phyloP scores from a whole-genome alignment of 2,888 invertebrate genomes.

The Byasa hedistus region DNA sequence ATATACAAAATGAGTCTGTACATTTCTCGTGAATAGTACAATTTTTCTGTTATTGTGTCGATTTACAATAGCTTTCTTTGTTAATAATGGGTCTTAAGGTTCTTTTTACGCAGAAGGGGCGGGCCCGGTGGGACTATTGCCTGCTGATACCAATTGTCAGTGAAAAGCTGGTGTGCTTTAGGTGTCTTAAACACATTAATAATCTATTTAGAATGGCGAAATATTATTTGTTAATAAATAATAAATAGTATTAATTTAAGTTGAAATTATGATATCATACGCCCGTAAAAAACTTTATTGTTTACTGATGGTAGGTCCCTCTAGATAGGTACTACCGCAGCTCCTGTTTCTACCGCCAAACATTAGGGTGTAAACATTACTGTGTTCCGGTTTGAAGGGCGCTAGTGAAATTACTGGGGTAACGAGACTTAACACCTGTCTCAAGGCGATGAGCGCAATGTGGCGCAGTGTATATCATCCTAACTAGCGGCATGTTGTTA shows the following conservation, averaged over 20 bases:
- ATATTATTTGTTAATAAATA: constrained; percentile 16
- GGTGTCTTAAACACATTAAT: constrained; percentile 43
- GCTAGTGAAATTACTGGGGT: no score
- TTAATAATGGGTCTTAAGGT: constrained; percentile 43
- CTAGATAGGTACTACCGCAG: no score
- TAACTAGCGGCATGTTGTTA: no score
- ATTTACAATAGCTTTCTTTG: constrained; percentile 48
- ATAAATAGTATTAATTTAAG: background rate
- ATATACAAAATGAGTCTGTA: constrained; percentile 42
- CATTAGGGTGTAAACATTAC: no score
- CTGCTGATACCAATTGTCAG: constrained; percentile 40
- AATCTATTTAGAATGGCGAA: constrained; percentile 37
- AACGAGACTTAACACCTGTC: no score
- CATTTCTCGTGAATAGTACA: constrained; percentile 51
- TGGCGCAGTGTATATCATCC: no score
- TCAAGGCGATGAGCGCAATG: no score
- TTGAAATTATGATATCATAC: background rate
- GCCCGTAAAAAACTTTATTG: no score
- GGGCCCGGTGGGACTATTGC: constrained; percentile 34
- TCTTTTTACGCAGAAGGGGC: constrained; percentile 39
- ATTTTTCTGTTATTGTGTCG: constrained; percentile 54
- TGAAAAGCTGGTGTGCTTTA: constrained; percentile 38
- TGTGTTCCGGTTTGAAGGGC: no score
- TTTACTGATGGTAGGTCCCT: no score
- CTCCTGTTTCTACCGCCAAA: no score